Evolutionary conservation across 23 tunicate genomes (phyloP), one percentile per base, ranked within the genome.

Genomic region (Aplidium turbinatum): DNA sequence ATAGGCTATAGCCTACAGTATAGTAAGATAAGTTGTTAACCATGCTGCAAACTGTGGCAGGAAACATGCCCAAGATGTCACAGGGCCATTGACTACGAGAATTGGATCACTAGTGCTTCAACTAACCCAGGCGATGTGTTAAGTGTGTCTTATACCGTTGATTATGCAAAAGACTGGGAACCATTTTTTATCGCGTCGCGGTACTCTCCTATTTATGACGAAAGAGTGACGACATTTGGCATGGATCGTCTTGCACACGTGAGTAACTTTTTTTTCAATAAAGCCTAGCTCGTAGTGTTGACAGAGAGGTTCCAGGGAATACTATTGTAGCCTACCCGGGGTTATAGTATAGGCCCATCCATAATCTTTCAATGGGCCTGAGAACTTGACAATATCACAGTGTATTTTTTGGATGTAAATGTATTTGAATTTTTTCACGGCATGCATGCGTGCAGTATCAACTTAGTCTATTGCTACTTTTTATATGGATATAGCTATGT

Each of bases 1-100:
- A n/a, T n/a, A n/a, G n/a, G n/a, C n/a, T n/a, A n/a, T 63, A 7
- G 16, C 23, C 16, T n/a, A n/a, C n/a, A n/a, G n/a, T n/a, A n/a
- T n/a, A n/a, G n/a, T n/a, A n/a, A n/a, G n/a, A 13, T 22, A 56
- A 56, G 16, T 56, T 16, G 25, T 56, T 62, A 38, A 6, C 19
- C n/a, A n/a, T n/a, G n/a, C n/a, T n/a, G n/a, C n/a, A n/a, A n/a
- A n/a, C n/a, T n/a, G n/a, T 57, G 26, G 46, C 62, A 93, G 93
- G 98, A 93, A 76, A 81, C 72, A 21, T 93, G 94, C 38, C 62
- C 60, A 30, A 62, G 38, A 35, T 86, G 99, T 58, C 99, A 94
- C 26, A 38, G 45, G 33, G 57, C 78, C 22, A 87, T 90, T 19
- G 57, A 94, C 46, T 71, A 82, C 77, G 95, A 87, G 27, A 52